Conservation (phyloP, 2,113 vertebrate species). For the Gadus chalcogrammus region DNA sequence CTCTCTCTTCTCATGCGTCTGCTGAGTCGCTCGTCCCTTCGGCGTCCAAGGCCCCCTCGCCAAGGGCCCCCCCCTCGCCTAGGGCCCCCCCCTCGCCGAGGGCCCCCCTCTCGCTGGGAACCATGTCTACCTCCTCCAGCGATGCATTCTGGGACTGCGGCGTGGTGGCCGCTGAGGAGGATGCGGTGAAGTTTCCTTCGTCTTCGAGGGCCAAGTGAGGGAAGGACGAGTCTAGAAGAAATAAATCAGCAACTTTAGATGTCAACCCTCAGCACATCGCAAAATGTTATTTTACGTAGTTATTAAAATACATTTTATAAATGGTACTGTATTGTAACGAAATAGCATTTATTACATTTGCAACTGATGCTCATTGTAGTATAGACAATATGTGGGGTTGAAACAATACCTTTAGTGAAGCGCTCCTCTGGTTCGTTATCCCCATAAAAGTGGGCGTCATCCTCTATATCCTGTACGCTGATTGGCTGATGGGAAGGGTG, state of each 20-base stretch:
- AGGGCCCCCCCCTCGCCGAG: conserved; percentile 20
- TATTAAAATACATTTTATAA: too few species aligned
- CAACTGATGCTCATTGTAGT: too few species aligned
- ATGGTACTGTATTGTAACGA: too few species aligned
- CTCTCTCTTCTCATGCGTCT: conserved; percentile 54
- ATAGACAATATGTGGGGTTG: too few species aligned
- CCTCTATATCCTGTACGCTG: conserved; percentile 49
- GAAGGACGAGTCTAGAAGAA: conserved; percentile 68
- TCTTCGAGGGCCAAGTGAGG: conserved; percentile 78
- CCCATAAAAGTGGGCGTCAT: conserved; percentile 17
- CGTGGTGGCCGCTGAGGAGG: conserved; percentile 60
- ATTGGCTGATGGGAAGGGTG: conserved; percentile 64
- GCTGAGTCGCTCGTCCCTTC: conserved; percentile 40
- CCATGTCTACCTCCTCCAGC: conserved; percentile 64
- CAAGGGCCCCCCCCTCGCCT: conserved; percentile 22
- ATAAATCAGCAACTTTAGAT: not conserved
- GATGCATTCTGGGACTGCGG: conserved; percentile 63
- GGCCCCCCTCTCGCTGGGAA: conserved; percentile 6
- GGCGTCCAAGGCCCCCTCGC: conserved; percentile 38
- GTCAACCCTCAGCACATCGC: not conserved
- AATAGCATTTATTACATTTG: too few species aligned
- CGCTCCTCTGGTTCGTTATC: conserved; percentile 27
- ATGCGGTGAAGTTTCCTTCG: conserved; percentile 63
- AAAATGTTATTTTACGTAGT: too few species aligned
- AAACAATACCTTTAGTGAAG: conserved; percentile 45